Evolutionary conservation across 2,888 invertebrate genomes (phyloP), one percentile per base, ranked within the genome.

Genomic region (Hyppa rectilinea): DNA sequence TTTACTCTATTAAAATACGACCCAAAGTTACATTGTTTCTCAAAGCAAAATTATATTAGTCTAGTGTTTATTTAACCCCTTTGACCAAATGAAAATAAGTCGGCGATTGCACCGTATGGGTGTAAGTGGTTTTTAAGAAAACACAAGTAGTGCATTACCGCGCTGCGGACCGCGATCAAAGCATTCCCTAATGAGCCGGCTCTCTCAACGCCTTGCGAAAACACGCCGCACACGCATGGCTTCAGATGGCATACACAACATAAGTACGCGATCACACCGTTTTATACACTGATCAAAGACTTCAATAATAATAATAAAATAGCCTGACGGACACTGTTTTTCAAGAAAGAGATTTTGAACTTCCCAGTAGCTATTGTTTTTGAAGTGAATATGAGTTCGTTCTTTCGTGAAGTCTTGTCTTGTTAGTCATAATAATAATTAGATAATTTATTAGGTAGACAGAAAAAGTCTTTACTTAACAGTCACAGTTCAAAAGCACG

Each of bases 91-190:
- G 29, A 81, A 64, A 64, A 58, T 58, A 64, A 77, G 52, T 50
- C 56, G 52, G 58, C 58, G 63, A 59, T 38, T 55, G 29, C 17
- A 49, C 26, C 23, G 4, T 55, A 69, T 77, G 20, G 61, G 69
- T 73, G 62, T 68, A 62, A 80, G 71, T 78, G 75, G 67, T 65
- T 77, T 81, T 77, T 81, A 83, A 83, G 84, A 82, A 87, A 86
- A 85, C 80, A 81, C 78, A 79, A 85, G 86, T 88, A 82, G 83
- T 83, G 84, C 86, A 87, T 87, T 86, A 86, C 76, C 50, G 55
- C 59, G 69, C 71, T 17, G 56, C 56, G 78, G 50, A 70, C 71
- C n/a, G 23, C 76, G 85, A 80, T 86, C 87, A 87, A 87, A 88
- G 88, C 75, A 67, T 52, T 78, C 80, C 75, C 82, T 88, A 88